A percentile compares a stretch with the other conserved stretches of the same genome.
These are phyloP conservation scores for Ferrisia virgata DNA, from an alignment of 2,888 invertebrate genomes.

Conservation along the genomic window DNA sequence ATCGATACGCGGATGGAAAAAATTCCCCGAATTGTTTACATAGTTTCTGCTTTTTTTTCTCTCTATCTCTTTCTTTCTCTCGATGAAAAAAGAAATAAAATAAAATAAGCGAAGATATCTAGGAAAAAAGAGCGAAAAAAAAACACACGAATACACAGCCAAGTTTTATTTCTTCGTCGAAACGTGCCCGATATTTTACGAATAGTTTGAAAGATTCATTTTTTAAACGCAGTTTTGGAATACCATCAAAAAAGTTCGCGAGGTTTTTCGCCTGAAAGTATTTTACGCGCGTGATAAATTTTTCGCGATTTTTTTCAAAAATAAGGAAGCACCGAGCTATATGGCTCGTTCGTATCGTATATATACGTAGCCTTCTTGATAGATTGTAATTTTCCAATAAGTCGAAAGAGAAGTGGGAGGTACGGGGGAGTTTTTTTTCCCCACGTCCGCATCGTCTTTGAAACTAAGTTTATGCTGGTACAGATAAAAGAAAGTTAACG, in stretches of 20 bases:
- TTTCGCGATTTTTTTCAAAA: not conserved
- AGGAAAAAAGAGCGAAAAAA: too few species aligned
- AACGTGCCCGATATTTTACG: not conserved
- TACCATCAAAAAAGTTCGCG: slow-evolving; percentile 17
- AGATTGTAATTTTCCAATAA: not conserved
- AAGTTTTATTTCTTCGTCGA: not conserved
- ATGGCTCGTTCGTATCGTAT: too few species aligned
- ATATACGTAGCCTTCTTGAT: not conserved
- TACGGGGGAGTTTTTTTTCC: not conserved
- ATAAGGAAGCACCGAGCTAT: not conserved
- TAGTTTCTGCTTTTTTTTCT: not conserved
- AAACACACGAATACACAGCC: not conserved
- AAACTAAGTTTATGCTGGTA: not conserved
- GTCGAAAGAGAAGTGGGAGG: too few species aligned
- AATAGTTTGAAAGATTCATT: slow-evolving; percentile 22
- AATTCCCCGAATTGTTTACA: not conserved
- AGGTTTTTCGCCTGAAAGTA: not conserved
- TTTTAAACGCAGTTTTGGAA: slow-evolving; percentile 15
- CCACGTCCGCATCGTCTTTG: not conserved
- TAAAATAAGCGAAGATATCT: not conserved
- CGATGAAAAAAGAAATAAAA: not conserved
- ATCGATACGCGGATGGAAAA: not conserved
- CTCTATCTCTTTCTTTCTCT: too few species aligned
- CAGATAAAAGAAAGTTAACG: too few species aligned
- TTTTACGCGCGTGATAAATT: slow-evolving; percentile 7